A percentile compares a stretch with the other conserved stretches of the same genome.
phyloP scores from a whole-genome alignment of 2,888 invertebrate species.

The Chaetogeoica ovagalla region DNA sequence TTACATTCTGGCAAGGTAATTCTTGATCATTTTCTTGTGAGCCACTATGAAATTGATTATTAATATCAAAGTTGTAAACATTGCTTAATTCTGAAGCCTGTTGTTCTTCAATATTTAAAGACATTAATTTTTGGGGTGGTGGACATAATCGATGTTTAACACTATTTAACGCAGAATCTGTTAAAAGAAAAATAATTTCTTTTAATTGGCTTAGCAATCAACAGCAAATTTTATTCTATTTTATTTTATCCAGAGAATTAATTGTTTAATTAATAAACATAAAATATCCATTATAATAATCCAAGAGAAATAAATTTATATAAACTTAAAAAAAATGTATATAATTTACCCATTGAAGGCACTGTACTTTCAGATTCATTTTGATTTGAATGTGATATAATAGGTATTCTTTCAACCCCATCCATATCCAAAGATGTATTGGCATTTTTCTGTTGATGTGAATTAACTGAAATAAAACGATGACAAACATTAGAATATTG shows the following conservation, averaged over 20 bases:
- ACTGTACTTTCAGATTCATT: neutral
- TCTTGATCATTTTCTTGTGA: neutral
- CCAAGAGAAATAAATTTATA: neutral
- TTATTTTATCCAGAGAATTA: too few species aligned
- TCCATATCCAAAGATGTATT: neutral
- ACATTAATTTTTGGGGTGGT: neutral
- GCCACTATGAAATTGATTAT: neutral
- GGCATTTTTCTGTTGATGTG: neutral
- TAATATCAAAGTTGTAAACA: neutral
- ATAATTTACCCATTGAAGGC: conserved; percentile 26
- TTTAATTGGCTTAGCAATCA: too few species aligned
- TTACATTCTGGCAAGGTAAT: too few species aligned
- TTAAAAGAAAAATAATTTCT: neutral
- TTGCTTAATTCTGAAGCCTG: neutral
- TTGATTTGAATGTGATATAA: neutral
- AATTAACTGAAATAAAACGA: conserved; percentile 6
- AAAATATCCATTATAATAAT: too few species aligned
- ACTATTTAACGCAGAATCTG: conserved; percentile 20
- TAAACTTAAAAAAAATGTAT: neutral
- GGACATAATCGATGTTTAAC: conserved; percentile 33
- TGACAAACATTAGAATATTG: neutral
- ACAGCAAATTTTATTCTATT: too few species aligned
- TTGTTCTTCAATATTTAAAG: neutral
- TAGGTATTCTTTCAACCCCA: conserved; percentile 15
- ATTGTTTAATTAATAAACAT: too few species aligned